Conservation (phyloP, 2,113 vertebrate genomes). For the Natator depressus region DNA sequence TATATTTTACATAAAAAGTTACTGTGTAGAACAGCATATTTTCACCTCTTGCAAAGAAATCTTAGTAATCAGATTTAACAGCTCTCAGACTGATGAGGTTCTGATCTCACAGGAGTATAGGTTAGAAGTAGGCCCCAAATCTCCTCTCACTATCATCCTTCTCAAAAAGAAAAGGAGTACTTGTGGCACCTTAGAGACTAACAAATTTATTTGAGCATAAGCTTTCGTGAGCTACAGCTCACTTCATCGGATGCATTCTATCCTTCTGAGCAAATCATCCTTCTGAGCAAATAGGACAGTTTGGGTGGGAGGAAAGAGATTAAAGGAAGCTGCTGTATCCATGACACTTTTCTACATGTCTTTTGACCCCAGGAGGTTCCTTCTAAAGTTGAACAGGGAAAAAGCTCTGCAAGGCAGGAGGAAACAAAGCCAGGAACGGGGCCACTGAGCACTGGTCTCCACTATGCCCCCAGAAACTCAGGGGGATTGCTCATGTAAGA, state of each 20-base stretch:
- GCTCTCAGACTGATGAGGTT: neutral
- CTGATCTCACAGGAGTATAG: neutral
- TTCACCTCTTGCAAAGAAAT: neutral
- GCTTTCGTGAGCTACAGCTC: no score
- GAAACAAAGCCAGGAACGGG: neutral
- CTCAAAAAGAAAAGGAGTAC: no score
- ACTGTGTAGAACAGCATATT: neutral
- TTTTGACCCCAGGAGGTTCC: neutral
- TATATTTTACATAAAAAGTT: neutral
- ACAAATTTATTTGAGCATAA: no score
- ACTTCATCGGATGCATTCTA: no score
- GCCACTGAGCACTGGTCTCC: neutral
- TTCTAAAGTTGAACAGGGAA: neutral
- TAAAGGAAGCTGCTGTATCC: neutral
- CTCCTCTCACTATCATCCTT: neutral
- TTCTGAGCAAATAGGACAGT: neutral
- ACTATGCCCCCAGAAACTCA: neutral
- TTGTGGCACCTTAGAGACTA: no score
- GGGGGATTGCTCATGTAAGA: neutral
- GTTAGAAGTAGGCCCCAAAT: neutral
- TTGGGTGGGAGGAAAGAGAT: neutral
- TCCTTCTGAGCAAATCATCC: neutral
- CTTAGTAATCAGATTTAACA: neutral
- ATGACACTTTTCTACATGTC: neutral
- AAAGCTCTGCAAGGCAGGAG: neutral